Evolutionary conservation across 92 coral and sea anemone genomes (phyloP).

Genomic region (Galaxea fascicularis): DNA sequence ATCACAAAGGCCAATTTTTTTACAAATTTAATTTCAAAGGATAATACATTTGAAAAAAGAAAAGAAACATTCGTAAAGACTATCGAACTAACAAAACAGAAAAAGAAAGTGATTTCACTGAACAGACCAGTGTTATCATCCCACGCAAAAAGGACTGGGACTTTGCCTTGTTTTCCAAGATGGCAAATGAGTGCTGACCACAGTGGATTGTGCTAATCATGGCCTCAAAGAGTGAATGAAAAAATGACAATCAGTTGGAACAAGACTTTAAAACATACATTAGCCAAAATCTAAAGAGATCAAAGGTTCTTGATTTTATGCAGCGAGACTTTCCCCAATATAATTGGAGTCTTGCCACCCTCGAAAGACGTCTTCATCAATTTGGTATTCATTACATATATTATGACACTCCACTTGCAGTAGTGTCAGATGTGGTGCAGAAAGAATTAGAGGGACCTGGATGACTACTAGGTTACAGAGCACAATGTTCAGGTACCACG

Average conservation of each 20-base stretch:
- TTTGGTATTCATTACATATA: conserved; percentile 70
- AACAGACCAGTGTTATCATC: too few species aligned
- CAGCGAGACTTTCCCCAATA: conserved; percentile 60
- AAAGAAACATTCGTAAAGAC: too few species aligned
- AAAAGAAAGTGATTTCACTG: too few species aligned
- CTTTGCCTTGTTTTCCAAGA: too few species aligned
- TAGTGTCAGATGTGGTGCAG: conserved; percentile 57
- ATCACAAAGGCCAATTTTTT: too few species aligned
- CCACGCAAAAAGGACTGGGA: too few species aligned
- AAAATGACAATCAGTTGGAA: conserved; percentile 50
- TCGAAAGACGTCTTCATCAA: conserved; percentile 60
- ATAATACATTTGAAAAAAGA: too few species aligned
- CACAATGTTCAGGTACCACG: conserved; percentile 53
- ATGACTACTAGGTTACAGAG: conserved; percentile 55
- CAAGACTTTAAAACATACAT: conserved; percentile 43
- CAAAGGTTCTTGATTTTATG: conserved; percentile 44
- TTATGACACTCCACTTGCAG: conserved; percentile 52
- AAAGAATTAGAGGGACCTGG: conserved; percentile 73
- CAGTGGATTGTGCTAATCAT: too few species aligned
- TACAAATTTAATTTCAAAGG: too few species aligned
- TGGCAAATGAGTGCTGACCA: too few species aligned
- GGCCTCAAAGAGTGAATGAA: conserved; percentile 43
- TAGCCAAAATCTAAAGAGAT: conserved; percentile 48
- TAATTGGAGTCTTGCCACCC: conserved; percentile 67
- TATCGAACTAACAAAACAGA: too few species aligned